Base-by-base conservation (phyloP, 2,113 vertebrate genomes). In the Catharus fuscescens region DNA sequence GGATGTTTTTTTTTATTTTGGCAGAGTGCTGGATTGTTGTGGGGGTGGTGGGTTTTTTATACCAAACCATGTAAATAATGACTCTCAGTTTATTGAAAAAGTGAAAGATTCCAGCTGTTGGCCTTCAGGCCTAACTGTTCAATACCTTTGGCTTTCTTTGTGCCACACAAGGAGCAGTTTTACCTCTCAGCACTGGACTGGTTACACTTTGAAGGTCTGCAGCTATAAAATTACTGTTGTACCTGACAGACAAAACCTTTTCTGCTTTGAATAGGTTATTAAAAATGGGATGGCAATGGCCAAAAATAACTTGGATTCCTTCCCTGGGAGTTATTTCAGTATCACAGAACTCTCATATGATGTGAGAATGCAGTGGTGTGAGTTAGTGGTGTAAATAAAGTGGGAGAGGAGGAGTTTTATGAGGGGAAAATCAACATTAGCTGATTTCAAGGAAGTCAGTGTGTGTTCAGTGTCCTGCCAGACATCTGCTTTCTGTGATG, bases 81-180 rank as follows among this genome's bases (percentile, higher is more conserved):
- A 91, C 81, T 84, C 94, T 70, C 17, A 65, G 64, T 94, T 95
- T 91, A 77, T 77, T 80, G 88, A 57, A 66, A 72, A 31, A 87
- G 24, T 82, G 92, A 96, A 88, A 90, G 85, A 31, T 44, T 95
- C 32, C 90, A 97, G 96, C 94, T 97, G 95, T 94, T 86, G 69
- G 84, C 85, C 83, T 93, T 83, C 54, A 76, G 82, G 53, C 34
- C 3, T 24, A 14, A 36, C 72, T 42, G 8, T 81, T 91, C 77
- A 21, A 72, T 87, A 40, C 2, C 1, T 62, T 91, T 73, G 76
- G 45, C 81, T 88, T 74, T 34, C 29, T 76, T 29, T 0, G 1
- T 86, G 73, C 54, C 85, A 61, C 70, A 62, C n/a, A 34, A 90
- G 83, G 38, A 90, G 71, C 26, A 38, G 25, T 45, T 57, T 67